Percentiles rank a stretch among this genome's conserved stretches.
Evolutionary conservation across 2,888 invertebrate genomes (phyloP).

Genomic region (Dysmachus trigonus): DNA sequence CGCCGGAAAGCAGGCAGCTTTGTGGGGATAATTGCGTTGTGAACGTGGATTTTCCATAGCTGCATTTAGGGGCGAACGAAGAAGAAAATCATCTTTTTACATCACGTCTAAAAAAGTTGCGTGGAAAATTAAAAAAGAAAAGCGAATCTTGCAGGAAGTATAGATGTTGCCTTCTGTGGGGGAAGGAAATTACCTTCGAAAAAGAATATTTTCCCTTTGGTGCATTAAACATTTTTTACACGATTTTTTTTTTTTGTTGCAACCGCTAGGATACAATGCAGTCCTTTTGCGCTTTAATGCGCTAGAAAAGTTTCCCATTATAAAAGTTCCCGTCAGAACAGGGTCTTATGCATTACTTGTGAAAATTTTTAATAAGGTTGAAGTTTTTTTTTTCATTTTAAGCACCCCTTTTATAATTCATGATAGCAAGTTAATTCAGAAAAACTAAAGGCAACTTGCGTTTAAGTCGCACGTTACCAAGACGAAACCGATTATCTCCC

Average conservation of each 20-base stretch:
- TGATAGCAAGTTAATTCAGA: slow-evolving; percentile 4
- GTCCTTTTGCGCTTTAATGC: slow-evolving; percentile 20
- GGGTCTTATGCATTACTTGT: slow-evolving; percentile 20
- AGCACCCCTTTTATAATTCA: neutral
- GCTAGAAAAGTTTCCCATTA: slow-evolving; percentile 23
- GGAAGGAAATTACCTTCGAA: slow-evolving; percentile 13
- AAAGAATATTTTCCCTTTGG: neutral
- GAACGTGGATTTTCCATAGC: neutral
- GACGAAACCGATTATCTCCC: neutral
- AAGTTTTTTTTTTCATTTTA: slow-evolving; percentile 21
- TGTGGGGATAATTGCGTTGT: neutral
- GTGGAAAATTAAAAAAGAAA: slow-evolving; percentile 17
- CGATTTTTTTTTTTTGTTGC: neutral
- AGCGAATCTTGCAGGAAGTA: neutral
- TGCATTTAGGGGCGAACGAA: neutral
- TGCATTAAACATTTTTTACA: neutral
- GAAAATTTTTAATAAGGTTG: slow-evolving; percentile 28
- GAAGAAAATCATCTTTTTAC: neutral
- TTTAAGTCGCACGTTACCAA: neutral
- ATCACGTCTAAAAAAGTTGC: neutral
- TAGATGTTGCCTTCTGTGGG: neutral
- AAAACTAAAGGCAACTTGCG: neutral
- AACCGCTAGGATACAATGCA: slow-evolving; percentile 9
- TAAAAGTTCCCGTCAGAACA: slow-evolving; percentile 8
- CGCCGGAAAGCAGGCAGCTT: neutral